phyloP scores from a whole-genome alignment of 2,797 vertebrate genomes.

The Tachyglossus aculeatus region DNA sequence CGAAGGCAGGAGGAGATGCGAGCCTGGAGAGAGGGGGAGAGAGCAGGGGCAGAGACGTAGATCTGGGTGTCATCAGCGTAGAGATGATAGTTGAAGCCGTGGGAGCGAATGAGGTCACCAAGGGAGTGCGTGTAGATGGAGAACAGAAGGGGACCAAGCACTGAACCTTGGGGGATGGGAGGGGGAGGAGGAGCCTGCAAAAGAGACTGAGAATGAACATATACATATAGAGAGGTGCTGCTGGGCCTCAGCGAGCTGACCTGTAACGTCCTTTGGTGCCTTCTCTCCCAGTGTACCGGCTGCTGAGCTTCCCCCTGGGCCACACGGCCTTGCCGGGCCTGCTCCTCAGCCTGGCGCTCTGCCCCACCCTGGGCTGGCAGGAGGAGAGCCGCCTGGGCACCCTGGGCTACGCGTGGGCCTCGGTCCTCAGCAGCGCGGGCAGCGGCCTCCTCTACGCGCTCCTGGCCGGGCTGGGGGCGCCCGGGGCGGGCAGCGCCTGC shows the following conservation, averaged over 20 bases:
- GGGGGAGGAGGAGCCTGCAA: too few relatives aligned
- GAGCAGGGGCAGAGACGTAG: too few relatives aligned
- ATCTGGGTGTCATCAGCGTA: too few relatives aligned
- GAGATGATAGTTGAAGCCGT: too few relatives aligned
- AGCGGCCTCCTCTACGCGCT: slow-evolving; percentile 81
- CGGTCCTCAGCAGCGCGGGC: slow-evolving; percentile 69
- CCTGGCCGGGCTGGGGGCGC: slow-evolving; percentile 73
- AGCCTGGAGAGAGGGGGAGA: too few relatives aligned
- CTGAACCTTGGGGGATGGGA: too few relatives aligned
- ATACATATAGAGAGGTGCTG: too few relatives aligned
- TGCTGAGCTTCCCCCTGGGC: slow-evolving; percentile 82
- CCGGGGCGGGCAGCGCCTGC: slow-evolving; percentile 73
- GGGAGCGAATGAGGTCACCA: too few relatives aligned
- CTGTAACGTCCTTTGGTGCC: background rate
- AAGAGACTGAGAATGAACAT: too few relatives aligned
- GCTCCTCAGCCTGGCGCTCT: slow-evolving; percentile 74
- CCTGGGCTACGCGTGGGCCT: slow-evolving; percentile 76
- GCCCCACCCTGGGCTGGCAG: slow-evolving; percentile 76
- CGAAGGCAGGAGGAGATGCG: too few relatives aligned
- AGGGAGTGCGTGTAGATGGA: too few relatives aligned
- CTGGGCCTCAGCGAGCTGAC: background rate
- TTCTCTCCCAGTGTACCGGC: slow-evolving; percentile 70
- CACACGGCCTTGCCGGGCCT: slow-evolving; percentile 79
- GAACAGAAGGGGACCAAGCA: too few relatives aligned
- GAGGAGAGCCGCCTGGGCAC: slow-evolving; percentile 86